Percentiles rank a stretch among this genome's conserved stretches.
Conservation (phyloP, 2,113 vertebrate genomes). For the Coturnix japonica region DNA sequence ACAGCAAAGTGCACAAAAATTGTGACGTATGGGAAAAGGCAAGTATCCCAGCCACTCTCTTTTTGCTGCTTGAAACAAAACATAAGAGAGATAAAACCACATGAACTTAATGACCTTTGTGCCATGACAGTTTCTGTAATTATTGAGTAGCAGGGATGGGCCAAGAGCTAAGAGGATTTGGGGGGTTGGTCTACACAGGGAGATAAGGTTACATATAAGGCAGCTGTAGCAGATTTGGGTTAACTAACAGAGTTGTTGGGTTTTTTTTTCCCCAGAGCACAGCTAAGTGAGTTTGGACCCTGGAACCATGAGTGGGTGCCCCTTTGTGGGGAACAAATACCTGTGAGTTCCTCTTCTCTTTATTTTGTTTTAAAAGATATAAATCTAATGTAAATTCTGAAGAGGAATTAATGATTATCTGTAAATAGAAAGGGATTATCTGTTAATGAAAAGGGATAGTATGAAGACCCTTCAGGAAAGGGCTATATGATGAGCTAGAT, state of each 20-base stretch:
- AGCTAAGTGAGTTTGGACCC: background rate
- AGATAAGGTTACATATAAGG: conserved; percentile 67
- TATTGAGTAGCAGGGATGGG: conserved; percentile 7
- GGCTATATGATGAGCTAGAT: background rate
- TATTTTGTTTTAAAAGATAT: background rate
- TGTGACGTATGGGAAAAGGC: background rate
- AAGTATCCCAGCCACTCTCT: background rate
- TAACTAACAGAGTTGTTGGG: background rate
- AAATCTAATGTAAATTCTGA: background rate
- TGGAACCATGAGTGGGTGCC: conserved; percentile 89
- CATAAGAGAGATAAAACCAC: background rate
- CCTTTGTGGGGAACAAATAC: conserved; percentile 82
- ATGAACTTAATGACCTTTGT: conserved; percentile 20
- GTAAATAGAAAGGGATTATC: background rate
- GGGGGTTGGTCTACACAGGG: conserved; percentile 55
- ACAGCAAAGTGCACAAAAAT: background rate
- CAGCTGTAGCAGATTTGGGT: background rate
- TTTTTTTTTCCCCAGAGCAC: background rate
- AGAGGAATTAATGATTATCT: background rate
- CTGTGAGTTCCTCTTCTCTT: conserved; percentile 78
- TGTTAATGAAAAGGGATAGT: background rate
- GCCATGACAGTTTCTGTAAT: background rate
- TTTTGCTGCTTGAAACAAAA: background rate
- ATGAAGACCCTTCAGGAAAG: background rate
- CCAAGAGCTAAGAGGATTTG: background rate